Evolutionary conservation across 2,113 vertebrate species (phyloP).

Genomic region (Gopherus flavomarginatus): DNA sequence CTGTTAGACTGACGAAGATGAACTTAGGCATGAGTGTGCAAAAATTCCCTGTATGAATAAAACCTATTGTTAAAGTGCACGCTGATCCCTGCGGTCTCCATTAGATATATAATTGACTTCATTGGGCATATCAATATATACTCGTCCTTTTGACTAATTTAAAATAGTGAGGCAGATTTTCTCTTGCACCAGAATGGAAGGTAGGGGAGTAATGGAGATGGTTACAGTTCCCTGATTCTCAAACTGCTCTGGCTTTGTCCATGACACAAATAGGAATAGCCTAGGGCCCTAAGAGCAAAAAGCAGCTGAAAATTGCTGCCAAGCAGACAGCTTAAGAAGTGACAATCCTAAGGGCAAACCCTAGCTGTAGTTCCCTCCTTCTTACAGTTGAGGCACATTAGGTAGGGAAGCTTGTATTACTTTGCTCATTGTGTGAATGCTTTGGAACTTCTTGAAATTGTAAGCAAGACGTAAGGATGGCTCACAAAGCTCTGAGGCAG

Average conservation of each 20-base stretch:
- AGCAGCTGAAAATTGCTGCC: neutral
- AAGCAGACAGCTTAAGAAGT: neutral
- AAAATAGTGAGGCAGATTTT: neutral
- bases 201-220: neutral
- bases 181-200: neutral
- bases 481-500: accelerated
- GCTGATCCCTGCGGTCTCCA: neutral
- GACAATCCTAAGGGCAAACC: neutral
- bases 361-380: neutral
- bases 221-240: neutral
- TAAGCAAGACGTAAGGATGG: neutral
- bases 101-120: neutral
- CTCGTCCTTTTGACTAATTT: neutral
- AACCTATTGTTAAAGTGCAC: neutral
- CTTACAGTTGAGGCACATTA: neutral
- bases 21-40: neutral
- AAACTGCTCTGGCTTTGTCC: neutral
- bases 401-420: neutral
- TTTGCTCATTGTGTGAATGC: neutral
- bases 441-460: neutral
- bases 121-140: neutral
- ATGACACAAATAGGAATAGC: neutral
- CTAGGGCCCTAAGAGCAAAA: neutral
- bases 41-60: neutral
- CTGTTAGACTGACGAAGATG: neutral